Base-by-base conservation (phyloP, 2,888 invertebrate genomes). In the Epistrophe eligans region DNA sequence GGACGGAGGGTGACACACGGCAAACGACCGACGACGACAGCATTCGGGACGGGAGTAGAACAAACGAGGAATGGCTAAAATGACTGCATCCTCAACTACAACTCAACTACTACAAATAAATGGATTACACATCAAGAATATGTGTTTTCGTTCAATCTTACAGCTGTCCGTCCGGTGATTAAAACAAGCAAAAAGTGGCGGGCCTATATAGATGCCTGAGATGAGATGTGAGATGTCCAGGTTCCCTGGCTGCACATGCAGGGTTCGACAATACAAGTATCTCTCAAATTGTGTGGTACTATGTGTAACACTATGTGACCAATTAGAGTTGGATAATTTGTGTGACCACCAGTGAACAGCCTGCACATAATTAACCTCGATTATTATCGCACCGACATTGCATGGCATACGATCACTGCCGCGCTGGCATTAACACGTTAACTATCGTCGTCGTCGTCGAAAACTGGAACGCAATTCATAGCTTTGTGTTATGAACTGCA, bases 301-400 rank as follows among this genome's bases (percentile, higher is more conserved):
- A 19, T 77, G 77, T 81, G 81, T 81, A 85, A 81, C 73, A 77
- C 81, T 77, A 81, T 85, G 77, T 81, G 81, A 73, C 81, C 84
- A 85, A 85, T 85, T 81, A 85, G 81, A 85, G 81, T 81, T 85
- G 77, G 81, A 73, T 81, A 85, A 85, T 81, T 85, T 81, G 84
- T 85, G 73, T 81, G 84, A 73, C 84, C 84, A 85, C 81, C 84
- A 73, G 80, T 64, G 77, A 77, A 81, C 77, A 72, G 81, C 66
- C 73, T 73, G 84, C 72, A 73, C 73, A 79, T 77, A 84, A 84
- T 84, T 80, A 80, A 80, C 72, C 60, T 66, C 72, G 77, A 80
- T 84, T 72, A 77, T 77, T 32, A 81, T 84, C 80, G 66, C 70
- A 55, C 38, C 15, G 35, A 8, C 13, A 58, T 13, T 6, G 32